Base-by-base conservation (phyloP, 2,797 vertebrate genomes). In the Rhadinocentrus ornatus region DNA sequence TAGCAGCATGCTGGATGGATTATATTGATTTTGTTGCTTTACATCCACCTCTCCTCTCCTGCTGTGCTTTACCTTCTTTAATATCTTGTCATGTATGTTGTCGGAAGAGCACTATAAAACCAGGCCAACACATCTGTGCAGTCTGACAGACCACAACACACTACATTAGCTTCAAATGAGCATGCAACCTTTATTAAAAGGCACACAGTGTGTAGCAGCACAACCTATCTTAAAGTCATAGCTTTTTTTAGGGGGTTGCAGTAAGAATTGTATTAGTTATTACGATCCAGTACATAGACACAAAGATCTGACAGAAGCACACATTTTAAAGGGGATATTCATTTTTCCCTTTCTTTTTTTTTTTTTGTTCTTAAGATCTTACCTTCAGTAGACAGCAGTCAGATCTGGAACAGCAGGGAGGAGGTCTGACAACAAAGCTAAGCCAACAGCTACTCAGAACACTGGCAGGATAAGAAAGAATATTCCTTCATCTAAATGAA, bases 31-130 rank as follows among this genome's bases (percentile, higher is more conserved):
- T 63, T 48, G 32, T 12, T 58, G 75, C 44, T 78, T 76, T 55
- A 37, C 62, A 56, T 56, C 57, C 41, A 59, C 62, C 69, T 37
- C 77, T 48, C n/a, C 26, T 64, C 60, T 67, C 48, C 71, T 72
- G 29, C 37, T 52, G 62, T 11, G 27, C 59, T 77, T 71, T 60
- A 55, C 44, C 60, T 44, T 18, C n/a, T 64, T 76, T 74, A 77
- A 80, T 80, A 69, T 74, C 72, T 77, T 67, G 66, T 79, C 65
- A 62, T 73, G 78, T 66, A 62, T 77, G 61, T 54, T 77, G 22
- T 54, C 1, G 13, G 26, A 16, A 29, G 52, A 54, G 26, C 52
- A 54, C 5, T 16, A 16, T 54, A 8, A 29, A 24, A 27, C 11
- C 52, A 32, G 29, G 48, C 27, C 50, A 44, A 24, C 3, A 26